phyloP scores from a whole-genome alignment of 2,888 invertebrate species.

The Drosophila algonquin region DNA sequence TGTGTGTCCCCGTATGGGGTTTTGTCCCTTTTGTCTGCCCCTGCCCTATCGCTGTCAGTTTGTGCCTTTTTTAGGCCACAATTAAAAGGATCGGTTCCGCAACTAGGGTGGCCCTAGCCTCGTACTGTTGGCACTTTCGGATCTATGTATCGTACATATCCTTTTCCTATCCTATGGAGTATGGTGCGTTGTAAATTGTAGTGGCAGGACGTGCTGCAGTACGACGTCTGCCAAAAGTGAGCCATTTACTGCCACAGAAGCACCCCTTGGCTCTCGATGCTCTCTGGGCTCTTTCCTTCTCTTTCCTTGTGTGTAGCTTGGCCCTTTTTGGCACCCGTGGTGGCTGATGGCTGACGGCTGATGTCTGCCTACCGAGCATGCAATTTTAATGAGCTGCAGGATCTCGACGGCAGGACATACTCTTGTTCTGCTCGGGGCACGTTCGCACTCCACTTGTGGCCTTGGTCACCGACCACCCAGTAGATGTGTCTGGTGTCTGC shows the following conservation, averaged over 20 bases:
- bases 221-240: slow-evolving; percentile 78
- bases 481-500: slow-evolving; percentile 6
- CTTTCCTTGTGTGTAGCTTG: slow-evolving; percentile 7
- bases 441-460: slow-evolving; percentile 65
- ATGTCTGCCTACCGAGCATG: slow-evolving; percentile 45
- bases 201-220: slow-evolving; percentile 50
- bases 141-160: background rate
- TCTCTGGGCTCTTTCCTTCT: background rate
- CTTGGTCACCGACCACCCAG: slow-evolving; percentile 70
- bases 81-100: slow-evolving; percentile 81
- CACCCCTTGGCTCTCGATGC: slow-evolving; percentile 27
- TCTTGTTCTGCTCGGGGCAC: slow-evolving; percentile 41
- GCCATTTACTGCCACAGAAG: slow-evolving; percentile 69
- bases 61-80: slow-evolving; percentile 78
- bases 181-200: slow-evolving; percentile 39
- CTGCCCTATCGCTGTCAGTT: slow-evolving; percentile 29
- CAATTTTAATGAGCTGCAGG: slow-evolving; percentile 52
- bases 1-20: slow-evolving; percentile 50
- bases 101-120: slow-evolving; percentile 81
- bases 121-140: slow-evolving; percentile 18
- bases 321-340: slow-evolving; percentile 4
- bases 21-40: slow-evolving; percentile 28
- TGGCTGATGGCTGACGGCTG: slow-evolving; percentile 7
- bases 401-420: slow-evolving; percentile 19
- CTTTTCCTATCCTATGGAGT: slow-evolving; percentile 17